Base-by-base conservation (phyloP, 1,140 invertebrate species). In the Bombus vancouverensis region DNA sequence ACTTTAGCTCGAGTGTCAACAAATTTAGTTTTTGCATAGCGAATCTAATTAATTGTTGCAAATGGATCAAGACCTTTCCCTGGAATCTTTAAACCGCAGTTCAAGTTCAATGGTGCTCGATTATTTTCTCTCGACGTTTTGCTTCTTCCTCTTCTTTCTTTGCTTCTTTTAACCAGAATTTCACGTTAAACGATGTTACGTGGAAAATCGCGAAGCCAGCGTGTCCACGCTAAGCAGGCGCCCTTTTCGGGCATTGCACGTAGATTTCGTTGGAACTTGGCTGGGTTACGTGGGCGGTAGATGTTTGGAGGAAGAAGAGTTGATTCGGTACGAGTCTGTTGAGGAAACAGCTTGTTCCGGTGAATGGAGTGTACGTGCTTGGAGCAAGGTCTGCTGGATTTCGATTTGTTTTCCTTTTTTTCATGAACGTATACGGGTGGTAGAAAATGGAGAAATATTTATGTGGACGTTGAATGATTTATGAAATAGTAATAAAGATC, bases 401-500 rank as follows among this genome's bases (percentile, higher is more conserved):
- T 73, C 8, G 37, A 77, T 77, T 77, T 62, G 59, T 39, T 74
- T 74, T 25, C 12, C 9, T 42, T 77, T 59, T 39, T 62, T 62
- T 53, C 44, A 2, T 25, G 18, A 6, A 6, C 28, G 44, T 25
- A 28, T 18, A 53, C 44, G 73, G 42, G 15, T n/a, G 73, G 73
- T 74, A 74, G 73, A 13, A 74, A 74, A 74, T 74, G 8, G 44
- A 74, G 73, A 74, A 74, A 74, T 53, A 44, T 74, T 74, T 74
- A 74, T n/a, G 73, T 10, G 32, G 73, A 74, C 32, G 22, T 9
- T 25, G 73, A 53, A 74, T 74, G 44, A 74, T 74, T 74, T 74
- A 74, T 74, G 44, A 32, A 74, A 74, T 74, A 74, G 73, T 74
- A 74, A 74, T 74, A 74, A 74, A 74, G 73, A 74, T 74, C 73